These are phyloP conservation scores for Montipora capricornis DNA, from an alignment of 64 coral and sea anemone genomes.

Conservation along the genomic window DNA sequence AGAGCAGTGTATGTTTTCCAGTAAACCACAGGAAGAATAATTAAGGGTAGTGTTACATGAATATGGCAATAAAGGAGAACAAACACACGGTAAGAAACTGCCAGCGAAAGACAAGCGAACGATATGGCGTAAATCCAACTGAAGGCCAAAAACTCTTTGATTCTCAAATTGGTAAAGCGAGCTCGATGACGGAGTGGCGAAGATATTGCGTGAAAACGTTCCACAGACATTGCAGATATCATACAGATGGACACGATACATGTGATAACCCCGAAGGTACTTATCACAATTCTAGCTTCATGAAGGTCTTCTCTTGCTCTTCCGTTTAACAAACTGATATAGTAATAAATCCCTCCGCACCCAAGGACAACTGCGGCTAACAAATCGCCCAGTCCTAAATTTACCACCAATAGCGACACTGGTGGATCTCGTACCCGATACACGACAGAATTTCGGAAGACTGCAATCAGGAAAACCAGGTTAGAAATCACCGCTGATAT, in stretches of 20 bases:
- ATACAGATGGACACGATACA: conserved; percentile 14
- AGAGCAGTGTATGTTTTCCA: conserved; percentile 34
- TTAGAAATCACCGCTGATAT: conserved; percentile 6
- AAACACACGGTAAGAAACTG: neutral
- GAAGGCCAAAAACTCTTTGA: neutral
- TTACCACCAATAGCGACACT: neutral
- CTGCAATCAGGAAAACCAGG: conserved; percentile 9
- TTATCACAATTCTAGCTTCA: neutral
- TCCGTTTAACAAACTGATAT: neutral
- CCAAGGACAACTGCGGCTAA: neutral
- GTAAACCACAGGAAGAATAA: conserved; percentile 3
- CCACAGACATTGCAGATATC: conserved; percentile 16
- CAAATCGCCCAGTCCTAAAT: neutral
- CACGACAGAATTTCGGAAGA: neutral
- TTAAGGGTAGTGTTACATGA: neutral
- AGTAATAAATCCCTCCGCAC: neutral
- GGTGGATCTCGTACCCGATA: neutral
- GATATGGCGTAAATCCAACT: conserved; percentile 3
- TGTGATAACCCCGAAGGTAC: neutral
- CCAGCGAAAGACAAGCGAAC: neutral
- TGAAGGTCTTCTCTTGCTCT: neutral
- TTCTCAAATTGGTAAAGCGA: neutral
- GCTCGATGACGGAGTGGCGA: neutral
- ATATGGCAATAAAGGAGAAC: conserved; percentile 8
- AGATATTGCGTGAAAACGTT: neutral